These are phyloP conservation scores for Acanthosepion lycidas DNA, from an alignment of 2,888 invertebrate genomes.

Conservation along the genomic window DNA sequence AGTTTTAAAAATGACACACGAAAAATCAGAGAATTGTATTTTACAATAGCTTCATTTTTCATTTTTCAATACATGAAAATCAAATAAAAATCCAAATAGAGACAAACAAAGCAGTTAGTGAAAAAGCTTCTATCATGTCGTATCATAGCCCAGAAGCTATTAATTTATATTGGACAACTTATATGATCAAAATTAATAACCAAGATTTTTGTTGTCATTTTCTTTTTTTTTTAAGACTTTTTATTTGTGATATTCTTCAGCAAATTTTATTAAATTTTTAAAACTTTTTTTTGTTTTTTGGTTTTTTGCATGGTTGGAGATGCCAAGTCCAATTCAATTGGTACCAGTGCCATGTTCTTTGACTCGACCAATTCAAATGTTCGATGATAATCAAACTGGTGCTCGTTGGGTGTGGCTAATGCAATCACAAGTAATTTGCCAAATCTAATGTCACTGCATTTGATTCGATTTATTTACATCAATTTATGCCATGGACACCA, in stretches of 20 bases:
- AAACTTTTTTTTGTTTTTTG: background rate
- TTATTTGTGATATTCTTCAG: background rate
- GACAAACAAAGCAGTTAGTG: background rate
- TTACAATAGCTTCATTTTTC: background rate
- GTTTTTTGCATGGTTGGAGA: conserved; percentile 1
- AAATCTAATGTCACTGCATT: background rate
- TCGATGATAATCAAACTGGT: conserved; percentile 1
- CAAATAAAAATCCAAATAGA: background rate
- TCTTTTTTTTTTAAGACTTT: background rate
- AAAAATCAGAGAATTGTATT: background rate
- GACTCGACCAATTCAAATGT: background rate
- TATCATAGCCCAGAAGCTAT: background rate
- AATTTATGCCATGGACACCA: conserved; percentile 18
- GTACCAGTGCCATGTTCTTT: background rate
- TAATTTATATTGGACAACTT: background rate
- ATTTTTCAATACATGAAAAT: background rate
- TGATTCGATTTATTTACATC: conserved; percentile 33
- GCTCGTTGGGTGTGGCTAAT: conserved; percentile 11
- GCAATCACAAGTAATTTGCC: conserved; percentile 33
- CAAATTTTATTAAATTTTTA: background rate
- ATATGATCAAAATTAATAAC: background rate
- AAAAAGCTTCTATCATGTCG: background rate
- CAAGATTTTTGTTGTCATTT: background rate
- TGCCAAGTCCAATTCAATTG: background rate
- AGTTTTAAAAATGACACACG: too few species aligned